Evolutionary conservation across 2,888 invertebrate genomes (phyloP).

Genomic region (Azorinus chamasolen): DNA sequence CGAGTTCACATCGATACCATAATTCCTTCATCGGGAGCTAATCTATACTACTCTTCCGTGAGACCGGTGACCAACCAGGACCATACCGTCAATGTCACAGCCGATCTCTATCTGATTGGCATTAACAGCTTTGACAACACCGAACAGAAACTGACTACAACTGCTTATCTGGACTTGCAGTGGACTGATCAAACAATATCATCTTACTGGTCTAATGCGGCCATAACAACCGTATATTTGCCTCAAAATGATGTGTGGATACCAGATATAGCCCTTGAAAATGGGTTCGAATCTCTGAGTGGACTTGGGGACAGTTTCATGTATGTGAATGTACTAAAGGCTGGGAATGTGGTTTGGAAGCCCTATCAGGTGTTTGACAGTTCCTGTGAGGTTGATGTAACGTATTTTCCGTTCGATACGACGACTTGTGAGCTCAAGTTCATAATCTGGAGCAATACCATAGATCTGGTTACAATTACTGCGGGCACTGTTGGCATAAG

Average conservation of each 20-base stretch:
- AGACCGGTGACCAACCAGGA: slow-evolving; percentile 62
- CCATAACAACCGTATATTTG: slow-evolving; percentile 37
- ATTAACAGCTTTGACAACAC: slow-evolving; percentile 64
- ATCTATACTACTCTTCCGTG: slow-evolving; percentile 60
- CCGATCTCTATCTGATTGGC: slow-evolving; percentile 61
- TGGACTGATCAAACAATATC: slow-evolving; percentile 65
- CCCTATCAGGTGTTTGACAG: slow-evolving; percentile 66
- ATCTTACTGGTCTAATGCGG: slow-evolving; percentile 26
- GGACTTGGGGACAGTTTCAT: slow-evolving; percentile 60
- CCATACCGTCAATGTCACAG: slow-evolving; percentile 39
- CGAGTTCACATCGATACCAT: slow-evolving; percentile 3
- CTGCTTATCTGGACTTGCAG: slow-evolving; percentile 56
- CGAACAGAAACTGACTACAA: slow-evolving; percentile 60
- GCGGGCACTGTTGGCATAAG: slow-evolving; percentile 45
- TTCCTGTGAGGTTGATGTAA: slow-evolving; percentile 58
- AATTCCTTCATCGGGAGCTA: slow-evolving; percentile 34
- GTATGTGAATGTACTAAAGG: slow-evolving; percentile 42
- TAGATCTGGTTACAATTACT: slow-evolving; percentile 28
- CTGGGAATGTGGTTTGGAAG: slow-evolving; percentile 53
- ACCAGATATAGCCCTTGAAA: slow-evolving; percentile 63
- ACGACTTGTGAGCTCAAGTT: slow-evolving; percentile 60
- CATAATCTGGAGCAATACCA: slow-evolving; percentile 59
- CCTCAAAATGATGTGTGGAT: slow-evolving; percentile 63
- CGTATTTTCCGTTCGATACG: slow-evolving; percentile 64
- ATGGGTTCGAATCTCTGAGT: slow-evolving; percentile 56